A percentile compares a stretch with the other conserved stretches of the same genome.
These are phyloP conservation scores for Macropus fuliginosus DNA, from an alignment of 2,797 vertebrate species.

Conservation along the genomic window DNA sequence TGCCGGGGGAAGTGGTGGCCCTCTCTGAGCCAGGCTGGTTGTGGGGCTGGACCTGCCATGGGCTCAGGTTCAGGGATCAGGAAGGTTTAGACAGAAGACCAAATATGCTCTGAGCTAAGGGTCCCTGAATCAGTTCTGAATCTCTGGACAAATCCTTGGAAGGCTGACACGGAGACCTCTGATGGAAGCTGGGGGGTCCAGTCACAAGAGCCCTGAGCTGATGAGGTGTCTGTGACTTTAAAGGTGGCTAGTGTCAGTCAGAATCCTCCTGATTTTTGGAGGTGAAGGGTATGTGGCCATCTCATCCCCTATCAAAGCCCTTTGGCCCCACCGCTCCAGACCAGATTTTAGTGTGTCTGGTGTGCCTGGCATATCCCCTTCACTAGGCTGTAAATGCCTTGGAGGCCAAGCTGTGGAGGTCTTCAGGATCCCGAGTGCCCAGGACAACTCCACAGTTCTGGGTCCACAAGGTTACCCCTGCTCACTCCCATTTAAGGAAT, in stretches of 20 bases:
- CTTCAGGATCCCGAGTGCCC: background rate
- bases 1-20: too few species aligned
- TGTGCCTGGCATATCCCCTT: background rate
- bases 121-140: background rate
- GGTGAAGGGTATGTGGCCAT: background rate
- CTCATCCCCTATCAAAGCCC: background rate
- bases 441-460: too few species aligned
- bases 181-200: background rate
- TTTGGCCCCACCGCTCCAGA: background rate
- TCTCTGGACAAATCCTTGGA: background rate
- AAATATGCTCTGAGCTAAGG: background rate
- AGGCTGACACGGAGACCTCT: background rate
- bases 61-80: too few species aligned
- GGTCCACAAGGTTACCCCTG: too few species aligned
- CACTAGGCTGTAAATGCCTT: background rate
- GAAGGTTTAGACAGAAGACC: too few species aligned
- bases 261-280: background rate
- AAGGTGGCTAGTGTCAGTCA: too few species aligned
- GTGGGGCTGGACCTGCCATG: too few species aligned
- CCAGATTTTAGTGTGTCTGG: background rate
- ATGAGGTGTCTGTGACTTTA: too few species aligned
- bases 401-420: background rate
- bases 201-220: too few species aligned
- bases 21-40: background rate
- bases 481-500: background rate